Evolutionary conservation across 2,113 vertebrate genomes (phyloP), one percentile per base, ranked within the genome.

Genomic region (Caranx ignobilis): DNA sequence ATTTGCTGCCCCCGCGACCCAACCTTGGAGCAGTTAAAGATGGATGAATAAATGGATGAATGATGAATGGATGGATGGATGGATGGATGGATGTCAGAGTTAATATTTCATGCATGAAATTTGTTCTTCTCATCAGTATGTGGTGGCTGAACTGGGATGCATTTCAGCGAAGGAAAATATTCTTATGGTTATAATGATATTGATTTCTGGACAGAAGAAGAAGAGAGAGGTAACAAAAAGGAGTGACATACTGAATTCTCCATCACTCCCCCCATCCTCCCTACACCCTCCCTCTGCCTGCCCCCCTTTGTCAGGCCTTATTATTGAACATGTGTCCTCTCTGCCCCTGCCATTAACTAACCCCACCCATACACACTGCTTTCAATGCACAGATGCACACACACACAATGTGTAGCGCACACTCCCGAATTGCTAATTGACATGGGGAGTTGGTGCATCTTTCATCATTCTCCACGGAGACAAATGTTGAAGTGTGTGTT

Each of bases 311-410:
- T 88, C 87, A 84, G 87, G 75, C 86, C 81, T 89, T 93, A 86
- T 92, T 94, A 94, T 91, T 90, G 90, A 92, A 93, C 92, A 93
- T 85, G 86, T 91, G 91, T 88, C 89, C 81, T 79, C 64, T 88
- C 83, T 86, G 80, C 87, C 89, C 75, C 75, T 48, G 11, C 82
- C 67, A 92, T 93, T 93, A 93, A 83, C 77, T 81, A 81, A 66
- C 75, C 81, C 89, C 86, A 84, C 88, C 86, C 89, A 69, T 32
- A 47, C 41, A 62, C 82, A 77, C 60, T 50, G 68, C 77, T 82
- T 78, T 78, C 86, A 84, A 78, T 88, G 57, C 60, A 76, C 77
- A 65, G 61, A 16, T 81, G 72, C 82, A 82, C 67, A 55, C 84
- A 77, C 88, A 71, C 50, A 74, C 35, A 67, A 45, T 60, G 66